Evolutionary conservation across 2,797 vertebrate genomes (phyloP), one percentile per base, ranked within the genome.

Genomic region (Tokudaia tokunoshimensis): DNA sequence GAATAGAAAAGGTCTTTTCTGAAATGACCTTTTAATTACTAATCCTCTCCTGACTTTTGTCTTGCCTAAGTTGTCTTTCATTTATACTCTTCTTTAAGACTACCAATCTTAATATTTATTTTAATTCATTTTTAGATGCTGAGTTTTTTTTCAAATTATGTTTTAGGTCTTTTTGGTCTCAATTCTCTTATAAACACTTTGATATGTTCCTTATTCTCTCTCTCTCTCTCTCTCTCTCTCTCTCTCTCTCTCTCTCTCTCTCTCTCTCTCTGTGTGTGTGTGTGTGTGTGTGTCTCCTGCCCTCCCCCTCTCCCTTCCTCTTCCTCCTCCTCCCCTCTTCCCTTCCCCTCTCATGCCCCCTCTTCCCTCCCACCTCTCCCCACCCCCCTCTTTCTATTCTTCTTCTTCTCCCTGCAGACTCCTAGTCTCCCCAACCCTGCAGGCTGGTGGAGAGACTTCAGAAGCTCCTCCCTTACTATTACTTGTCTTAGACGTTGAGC

Each of bases 111-210:
- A 65, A 70, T 82, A 55, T 41, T 92, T 76, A 95, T 44, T 78
- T 94, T 63, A 72, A 22, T 67, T 92, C 26, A 67, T 85, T 89
- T 84, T 89, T 20, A 76, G 75, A 76, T 57, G 47, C 74, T 70
- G 6, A 74, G 29, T 2, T 65, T 67, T 12, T 50, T n/a, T 79
- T 92, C 26, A 86, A 61, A 47, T 78, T 15, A 52, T 31, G 55
- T 61, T 86, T 44, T 80, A 70, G n/a, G 34, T 87, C 14, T 59
- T 75, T 44, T 52, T 29, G 13, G 9, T 55, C 41, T 31, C 24
- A 19, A 57, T 22, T 59, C 8, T 59, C 67, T 55, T 70, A n/a
- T 70, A 70, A 70, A 47, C 20, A 72, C 14, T n/a, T 87, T 44
- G 17, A 24, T 41, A 83, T 47, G 8, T 34, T n/a, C 11, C 29